Conservation (phyloP, 2,888 invertebrate genomes). For the Diploptera punctata region DNA sequence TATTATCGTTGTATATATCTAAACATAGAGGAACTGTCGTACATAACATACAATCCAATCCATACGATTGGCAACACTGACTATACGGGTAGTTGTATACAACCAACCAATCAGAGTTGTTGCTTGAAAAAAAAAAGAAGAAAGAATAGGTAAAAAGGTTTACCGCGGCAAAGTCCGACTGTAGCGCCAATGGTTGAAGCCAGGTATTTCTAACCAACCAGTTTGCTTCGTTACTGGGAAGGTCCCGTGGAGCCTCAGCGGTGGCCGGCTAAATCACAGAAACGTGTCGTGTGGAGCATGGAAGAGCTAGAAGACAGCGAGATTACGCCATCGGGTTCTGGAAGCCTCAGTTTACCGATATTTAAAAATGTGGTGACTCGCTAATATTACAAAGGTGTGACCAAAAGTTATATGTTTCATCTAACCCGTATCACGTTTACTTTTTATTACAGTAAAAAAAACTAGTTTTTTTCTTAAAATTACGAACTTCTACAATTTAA, state of each 20-base stretch:
- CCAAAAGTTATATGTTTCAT: too few species aligned
- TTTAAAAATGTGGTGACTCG: background rate
- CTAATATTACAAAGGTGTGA: too few species aligned
- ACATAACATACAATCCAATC: too few species aligned
- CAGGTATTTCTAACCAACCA: conserved; percentile 21
- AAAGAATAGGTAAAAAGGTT: background rate
- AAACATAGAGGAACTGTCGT: too few species aligned
- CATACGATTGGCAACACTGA: background rate
- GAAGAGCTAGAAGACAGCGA: conserved; percentile 7
- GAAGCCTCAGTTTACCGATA: background rate
- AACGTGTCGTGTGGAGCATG: conserved; percentile 3
- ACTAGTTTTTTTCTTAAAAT: too few species aligned
- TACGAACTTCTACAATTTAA: too few species aligned
- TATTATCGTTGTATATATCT: too few species aligned
- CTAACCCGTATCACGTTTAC: too few species aligned
- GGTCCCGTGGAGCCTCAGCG: background rate
- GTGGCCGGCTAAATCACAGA: background rate
- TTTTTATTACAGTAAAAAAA: too few species aligned
- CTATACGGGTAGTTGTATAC: conserved; percentile 20
- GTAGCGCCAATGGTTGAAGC: conserved; percentile 8
- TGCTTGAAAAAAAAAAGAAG: background rate
- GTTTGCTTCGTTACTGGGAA: conserved; percentile 14
- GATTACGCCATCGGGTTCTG: background rate
- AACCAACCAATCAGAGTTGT: conserved; percentile 7
- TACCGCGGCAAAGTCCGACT: background rate